Base-by-base conservation (phyloP, 2,888 invertebrate species). In the Boloria euphrosyne region DNA sequence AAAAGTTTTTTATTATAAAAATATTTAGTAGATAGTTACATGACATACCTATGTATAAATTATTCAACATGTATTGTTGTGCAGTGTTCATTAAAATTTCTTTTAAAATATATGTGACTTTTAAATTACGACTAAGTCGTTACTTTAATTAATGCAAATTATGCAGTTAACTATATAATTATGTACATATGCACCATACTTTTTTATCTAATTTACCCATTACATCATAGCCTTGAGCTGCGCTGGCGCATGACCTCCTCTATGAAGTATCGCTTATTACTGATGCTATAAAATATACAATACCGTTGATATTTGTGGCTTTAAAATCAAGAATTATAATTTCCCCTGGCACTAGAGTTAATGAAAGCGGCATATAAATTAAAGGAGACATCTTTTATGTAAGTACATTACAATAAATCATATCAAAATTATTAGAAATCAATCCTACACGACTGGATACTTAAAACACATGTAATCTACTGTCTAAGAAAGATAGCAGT, bases 201-300 rank as follows among this genome's bases (percentile, higher is more conserved):
- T 16, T 58, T 58, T 70, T 66, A 66, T 63, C 44, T 73, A 71
- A 68, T 71, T 22, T 65, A 70, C 31, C 10, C 31, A 38, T 38
- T 38, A 64, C 67, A 67, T 13, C n/a, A 62, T 63, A 77, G 71
- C 76, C 76, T 78, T 79, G 68, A 70, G 70, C 65, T 69, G 71
- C 73, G 74, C 75, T 71, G 72, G 74, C 75, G 72, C 71, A 71
- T 53, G 75, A 72, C 76, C 78, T 76, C 74, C 66, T 71, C 51
- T 65, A 71, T 71, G 73, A 72, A 73, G 75, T 72, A 75, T 74
- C 74, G 72, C 71, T 73, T 71, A 66, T 75, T 75, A 76, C 74
- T 73, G 75, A 73, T 75, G 70, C 73, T 69, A 75, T 75, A 75
- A 76, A 78, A 76, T 79, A 76, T 77, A 77, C 74, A 67, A 73